Evolutionary conservation across 2,888 invertebrate species (phyloP).

Genomic region (Serripes groenlandicus): DNA sequence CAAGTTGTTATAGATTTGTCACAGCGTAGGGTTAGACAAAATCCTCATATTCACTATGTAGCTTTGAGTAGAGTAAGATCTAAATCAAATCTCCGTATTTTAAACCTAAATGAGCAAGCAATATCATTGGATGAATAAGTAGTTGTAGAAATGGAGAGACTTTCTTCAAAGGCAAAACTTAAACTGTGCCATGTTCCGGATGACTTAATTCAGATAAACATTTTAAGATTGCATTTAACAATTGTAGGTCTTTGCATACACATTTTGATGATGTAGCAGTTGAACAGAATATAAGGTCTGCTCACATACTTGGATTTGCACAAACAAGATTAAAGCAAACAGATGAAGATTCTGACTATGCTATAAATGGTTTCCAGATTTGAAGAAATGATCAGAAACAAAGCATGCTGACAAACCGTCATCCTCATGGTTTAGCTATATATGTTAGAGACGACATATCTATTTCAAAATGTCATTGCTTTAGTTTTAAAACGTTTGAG

Average conservation of each 20-base stretch:
- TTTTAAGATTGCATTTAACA: slow-evolving; percentile 28
- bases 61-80: slow-evolving; percentile 47
- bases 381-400: slow-evolving; percentile 35
- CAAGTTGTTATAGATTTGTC: slow-evolving; percentile 36
- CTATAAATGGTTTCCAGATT: slow-evolving; percentile 27
- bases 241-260: slow-evolving; percentile 54
- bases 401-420: slow-evolving; percentile 6
- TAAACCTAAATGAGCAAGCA: slow-evolving; percentile 16
- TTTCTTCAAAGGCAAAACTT: slow-evolving; percentile 3
- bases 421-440: slow-evolving; percentile 42
- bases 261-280: slow-evolving; percentile 32
- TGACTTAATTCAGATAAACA: slow-evolving; percentile 16
- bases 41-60: slow-evolving; percentile 49
- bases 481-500: background rate
- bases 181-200: slow-evolving; percentile 25
- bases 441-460: slow-evolving; percentile 32
- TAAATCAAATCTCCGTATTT: slow-evolving; percentile 32
- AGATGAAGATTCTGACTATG: slow-evolving; percentile 21
- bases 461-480: background rate
- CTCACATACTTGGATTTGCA: slow-evolving; percentile 31
- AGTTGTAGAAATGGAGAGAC: slow-evolving; percentile 4
- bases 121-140: slow-evolving; percentile 15
- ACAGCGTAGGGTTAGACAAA: slow-evolving; percentile 13
- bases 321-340: slow-evolving; percentile 30
- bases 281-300: slow-evolving; percentile 21